Conservation (phyloP, 1,140 invertebrate genomes). For the Aphis craccivora region DNA sequence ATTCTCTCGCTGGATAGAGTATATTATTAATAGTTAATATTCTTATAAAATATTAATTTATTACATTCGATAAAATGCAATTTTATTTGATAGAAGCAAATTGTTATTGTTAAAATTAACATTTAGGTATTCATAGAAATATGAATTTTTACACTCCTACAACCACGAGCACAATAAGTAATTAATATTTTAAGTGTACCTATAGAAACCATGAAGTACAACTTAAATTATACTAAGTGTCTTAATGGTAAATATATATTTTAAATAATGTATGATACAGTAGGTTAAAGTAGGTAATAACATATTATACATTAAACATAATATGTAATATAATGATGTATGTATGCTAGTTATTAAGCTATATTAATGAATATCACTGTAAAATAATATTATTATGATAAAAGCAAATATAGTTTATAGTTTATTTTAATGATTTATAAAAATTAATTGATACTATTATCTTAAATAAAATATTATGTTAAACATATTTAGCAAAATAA, state of each 20-base stretch:
- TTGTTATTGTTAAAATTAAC: not conserved
- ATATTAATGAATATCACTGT: not conserved
- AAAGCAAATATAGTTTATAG: not conserved
- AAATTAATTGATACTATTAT: not conserved
- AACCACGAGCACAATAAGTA: not conserved
- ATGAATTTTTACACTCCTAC: not conserved
- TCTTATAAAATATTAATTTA: not conserved
- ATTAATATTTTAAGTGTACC: not conserved
- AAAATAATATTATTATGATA: not conserved
- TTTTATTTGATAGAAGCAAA: not conserved
- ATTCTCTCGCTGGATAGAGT: not conserved
- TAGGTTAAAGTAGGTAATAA: not conserved
- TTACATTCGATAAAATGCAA: not conserved
- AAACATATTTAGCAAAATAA: not conserved
- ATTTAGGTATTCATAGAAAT: not conserved
- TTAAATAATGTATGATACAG: not conserved
- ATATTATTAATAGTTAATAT: not conserved
- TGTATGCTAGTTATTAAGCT: not conserved
- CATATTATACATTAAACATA: conserved; percentile 3
- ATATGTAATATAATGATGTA: not conserved
- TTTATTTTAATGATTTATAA: not conserved
- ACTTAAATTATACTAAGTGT: too few relatives aligned
- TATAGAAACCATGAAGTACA: not conserved
- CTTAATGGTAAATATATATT: too few relatives aligned
- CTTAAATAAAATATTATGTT: not conserved